These are phyloP conservation scores for Phrynocephalus versicolor DNA, from an alignment of 2,113 vertebrate genomes.

Conservation along the genomic window DNA sequence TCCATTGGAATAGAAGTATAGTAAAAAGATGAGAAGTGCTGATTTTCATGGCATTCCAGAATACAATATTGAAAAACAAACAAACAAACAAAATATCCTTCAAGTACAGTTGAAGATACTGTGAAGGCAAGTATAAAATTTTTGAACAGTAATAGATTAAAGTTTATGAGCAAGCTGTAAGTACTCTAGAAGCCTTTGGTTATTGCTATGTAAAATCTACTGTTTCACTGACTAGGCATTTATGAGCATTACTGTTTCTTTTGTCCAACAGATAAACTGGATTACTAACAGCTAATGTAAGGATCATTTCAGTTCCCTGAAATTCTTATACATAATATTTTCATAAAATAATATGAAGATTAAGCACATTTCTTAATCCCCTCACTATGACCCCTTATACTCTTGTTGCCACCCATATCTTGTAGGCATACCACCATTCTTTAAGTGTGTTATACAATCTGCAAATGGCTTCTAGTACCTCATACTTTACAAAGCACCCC, in stretches of 20 bases:
- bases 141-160: slow-evolving; percentile 25
- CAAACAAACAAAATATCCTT: not conserved
- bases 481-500: too few species aligned
- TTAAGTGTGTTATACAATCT: not conserved
- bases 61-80: not conserved
- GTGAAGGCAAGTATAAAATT: slow-evolving; percentile 24
- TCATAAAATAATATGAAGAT: slow-evolving; percentile 19
- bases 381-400: not conserved
- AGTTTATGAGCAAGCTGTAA: slow-evolving; percentile 57
- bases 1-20: slow-evolving; percentile 11
- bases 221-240: slow-evolving; percentile 14
- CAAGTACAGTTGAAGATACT: slow-evolving; percentile 8
- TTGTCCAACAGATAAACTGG: slow-evolving; percentile 37
- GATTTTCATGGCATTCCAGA: slow-evolving; percentile 6
- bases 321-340: not conserved
- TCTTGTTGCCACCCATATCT: slow-evolving; percentile 16
- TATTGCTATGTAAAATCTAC: not conserved
- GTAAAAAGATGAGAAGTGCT: not conserved
- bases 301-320: slow-evolving; percentile 20
- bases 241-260: slow-evolving; percentile 12
- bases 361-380: not conserved
- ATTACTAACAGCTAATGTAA: slow-evolving; percentile 45
- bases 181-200: slow-evolving; percentile 27
- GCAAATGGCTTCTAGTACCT: too few species aligned
- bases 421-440: not conserved